phyloP scores from a whole-genome alignment of 2,113 vertebrate genomes.

The Heterochromis multidens region DNA sequence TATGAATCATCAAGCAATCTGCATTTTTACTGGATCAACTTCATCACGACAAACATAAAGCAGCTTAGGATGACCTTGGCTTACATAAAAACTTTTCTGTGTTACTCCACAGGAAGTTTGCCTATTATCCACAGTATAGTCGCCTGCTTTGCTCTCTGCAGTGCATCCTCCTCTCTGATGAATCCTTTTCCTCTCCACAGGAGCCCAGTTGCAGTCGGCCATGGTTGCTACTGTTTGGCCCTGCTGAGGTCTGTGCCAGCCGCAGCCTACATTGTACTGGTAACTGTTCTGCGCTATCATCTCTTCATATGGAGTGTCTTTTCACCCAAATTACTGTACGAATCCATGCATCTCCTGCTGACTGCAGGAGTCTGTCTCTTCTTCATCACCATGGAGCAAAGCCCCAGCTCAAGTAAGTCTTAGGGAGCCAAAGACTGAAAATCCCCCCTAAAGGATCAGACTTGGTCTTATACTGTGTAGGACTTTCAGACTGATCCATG shows the following conservation, averaged over 20 bases:
- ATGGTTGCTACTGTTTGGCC: conserved; percentile 89
- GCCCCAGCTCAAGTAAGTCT: conserved; percentile 43
- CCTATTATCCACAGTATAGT: background rate
- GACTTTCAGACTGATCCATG: background rate
- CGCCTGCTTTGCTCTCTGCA: background rate
- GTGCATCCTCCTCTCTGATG: conserved; percentile 3
- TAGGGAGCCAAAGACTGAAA: background rate
- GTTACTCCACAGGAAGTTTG: background rate
- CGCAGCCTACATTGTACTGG: conserved; percentile 82
- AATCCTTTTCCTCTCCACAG: conserved; percentile 64
- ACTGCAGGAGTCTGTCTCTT: conserved; percentile 81
- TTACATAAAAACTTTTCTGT: background rate
- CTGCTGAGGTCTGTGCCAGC: conserved; percentile 83
- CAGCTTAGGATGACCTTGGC: background rate
- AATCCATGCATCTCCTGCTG: conserved; percentile 86
- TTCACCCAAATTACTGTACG: conserved; percentile 94
- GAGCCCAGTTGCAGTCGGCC: conserved; percentile 77
- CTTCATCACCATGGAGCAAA: conserved; percentile 86
- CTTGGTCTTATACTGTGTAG: background rate
- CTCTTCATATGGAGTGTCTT: conserved; percentile 99
- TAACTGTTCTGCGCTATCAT: conserved; percentile 91
- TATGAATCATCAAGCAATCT: background rate
- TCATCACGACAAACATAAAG: background rate
- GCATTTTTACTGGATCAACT: background rate
- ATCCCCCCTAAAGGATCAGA: background rate